Evolutionary conservation across 2,888 invertebrate species (phyloP).

Genomic region (Eupithecia vulgata): DNA sequence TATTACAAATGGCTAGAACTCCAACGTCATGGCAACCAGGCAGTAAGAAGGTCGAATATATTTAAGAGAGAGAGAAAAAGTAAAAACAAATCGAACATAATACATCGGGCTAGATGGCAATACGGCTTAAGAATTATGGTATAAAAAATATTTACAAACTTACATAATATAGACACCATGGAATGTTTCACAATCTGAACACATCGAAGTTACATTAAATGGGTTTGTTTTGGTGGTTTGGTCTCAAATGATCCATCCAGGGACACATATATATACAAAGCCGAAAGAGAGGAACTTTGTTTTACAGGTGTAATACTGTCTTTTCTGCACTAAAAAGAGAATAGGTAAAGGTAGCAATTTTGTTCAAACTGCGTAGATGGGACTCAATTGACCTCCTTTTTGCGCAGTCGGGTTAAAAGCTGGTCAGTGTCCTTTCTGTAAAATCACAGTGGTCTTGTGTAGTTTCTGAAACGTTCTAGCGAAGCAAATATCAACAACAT

Average conservation of each 20-base stretch:
- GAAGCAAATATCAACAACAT: not conserved
- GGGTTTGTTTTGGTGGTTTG: conserved; percentile 4
- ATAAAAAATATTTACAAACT: conserved; percentile 55
- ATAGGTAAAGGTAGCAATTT: conserved; percentile 27
- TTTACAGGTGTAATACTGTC: conserved; percentile 18
- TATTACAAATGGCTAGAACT: not conserved
- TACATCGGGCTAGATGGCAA: conserved; percentile 56
- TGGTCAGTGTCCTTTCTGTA: not conserved
- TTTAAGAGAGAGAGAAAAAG: not conserved
- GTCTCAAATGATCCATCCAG: conserved; percentile 8
- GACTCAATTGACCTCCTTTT: not conserved
- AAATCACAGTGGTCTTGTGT: not conserved
- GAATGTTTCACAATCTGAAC: conserved; percentile 59
- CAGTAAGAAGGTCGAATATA: not conserved
- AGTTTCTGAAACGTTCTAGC: not conserved
- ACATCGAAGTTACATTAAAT: conserved; percentile 37
- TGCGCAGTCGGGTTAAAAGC: not conserved
- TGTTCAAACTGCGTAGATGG: not conserved
- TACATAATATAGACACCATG: conserved; percentile 53
- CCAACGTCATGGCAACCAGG: not conserved
- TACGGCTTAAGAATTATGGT: conserved; percentile 42
- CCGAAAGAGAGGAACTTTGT: conserved; percentile 36
- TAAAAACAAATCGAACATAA: not conserved
- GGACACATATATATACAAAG: conserved; percentile 20
- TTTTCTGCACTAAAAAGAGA: conserved; percentile 35